Evolutionary conservation across 1,140 invertebrate genomes (phyloP).

Genomic region (Ganaspis sp.): DNA sequence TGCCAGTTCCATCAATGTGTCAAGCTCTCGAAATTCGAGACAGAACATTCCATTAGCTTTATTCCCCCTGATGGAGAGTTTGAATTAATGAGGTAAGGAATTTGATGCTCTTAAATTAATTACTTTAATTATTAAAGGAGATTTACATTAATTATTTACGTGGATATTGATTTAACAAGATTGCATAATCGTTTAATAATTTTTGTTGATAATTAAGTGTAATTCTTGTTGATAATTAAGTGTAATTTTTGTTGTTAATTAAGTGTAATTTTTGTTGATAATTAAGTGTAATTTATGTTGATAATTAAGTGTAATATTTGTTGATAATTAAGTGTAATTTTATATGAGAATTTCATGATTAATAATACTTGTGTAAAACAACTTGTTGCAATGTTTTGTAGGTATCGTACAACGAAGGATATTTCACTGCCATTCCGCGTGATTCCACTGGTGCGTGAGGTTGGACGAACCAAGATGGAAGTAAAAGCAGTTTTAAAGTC

Average conservation of each 20-base stretch:
- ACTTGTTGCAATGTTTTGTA: slow-evolving; percentile 74
- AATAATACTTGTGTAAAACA: no score
- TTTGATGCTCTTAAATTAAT: slow-evolving; percentile 32
- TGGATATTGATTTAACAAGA: no score
- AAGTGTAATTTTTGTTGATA: no score
- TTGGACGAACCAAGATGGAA: slow-evolving; percentile 99
- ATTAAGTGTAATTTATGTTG: no score
- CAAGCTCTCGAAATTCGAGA: slow-evolving; percentile 99
- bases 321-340: no score
- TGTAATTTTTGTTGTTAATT: no score
- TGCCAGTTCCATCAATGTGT: slow-evolving; percentile 99
- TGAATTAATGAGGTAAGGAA: slow-evolving; percentile 95
- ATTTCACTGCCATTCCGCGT: slow-evolving; percentile 99
- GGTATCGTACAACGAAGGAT: slow-evolving; percentile 99
- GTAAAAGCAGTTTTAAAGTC: slow-evolving; percentile 99
- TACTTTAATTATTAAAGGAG: not conserved
- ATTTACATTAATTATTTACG: not conserved
- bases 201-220: no score
- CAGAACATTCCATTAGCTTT: slow-evolving; percentile 99
- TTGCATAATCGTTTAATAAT: no score
- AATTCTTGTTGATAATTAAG: no score
- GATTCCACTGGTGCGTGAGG: slow-evolving; percentile 98
- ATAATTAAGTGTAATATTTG: no score
- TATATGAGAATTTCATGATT: no score
- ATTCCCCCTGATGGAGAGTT: slow-evolving; percentile 99